Evolutionary conservation across 2,797 vertebrate genomes (phyloP).

Genomic region (Macroramphosus scolopax): DNA sequence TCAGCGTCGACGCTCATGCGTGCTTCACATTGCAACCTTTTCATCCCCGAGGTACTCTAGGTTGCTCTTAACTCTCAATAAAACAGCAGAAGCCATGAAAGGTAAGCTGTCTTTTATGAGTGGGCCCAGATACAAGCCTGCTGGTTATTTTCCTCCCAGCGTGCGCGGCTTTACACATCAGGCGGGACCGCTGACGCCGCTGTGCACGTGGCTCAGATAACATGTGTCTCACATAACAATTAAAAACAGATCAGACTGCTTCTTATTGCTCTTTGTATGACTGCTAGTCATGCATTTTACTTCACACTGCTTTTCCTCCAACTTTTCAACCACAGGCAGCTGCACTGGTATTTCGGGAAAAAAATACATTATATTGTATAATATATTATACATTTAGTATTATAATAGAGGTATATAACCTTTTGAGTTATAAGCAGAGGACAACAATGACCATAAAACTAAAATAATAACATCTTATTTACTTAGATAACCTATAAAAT

Average conservation of each 20-base stretch:
- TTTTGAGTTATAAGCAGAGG: too few species aligned
- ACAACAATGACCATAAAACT: too few species aligned
- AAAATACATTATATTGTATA: too few species aligned
- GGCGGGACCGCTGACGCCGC: constrained; percentile 41
- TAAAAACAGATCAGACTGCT: constrained; percentile 61
- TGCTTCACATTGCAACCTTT: constrained; percentile 57
- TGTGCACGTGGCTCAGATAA: too few species aligned
- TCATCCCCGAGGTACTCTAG: constrained; percentile 29
- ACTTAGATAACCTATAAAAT: too few species aligned
- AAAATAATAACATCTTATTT: too few species aligned
- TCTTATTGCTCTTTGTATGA: constrained; percentile 51
- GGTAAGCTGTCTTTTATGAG: constrained; percentile 73
- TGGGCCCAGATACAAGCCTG: constrained; percentile 62
- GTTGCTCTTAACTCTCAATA: constrained; percentile 53
- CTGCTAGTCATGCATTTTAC: too few species aligned
- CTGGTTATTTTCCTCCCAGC: constrained; percentile 54
- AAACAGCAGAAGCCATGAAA: constrained; percentile 69
- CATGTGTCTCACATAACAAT: constrained; percentile 54
- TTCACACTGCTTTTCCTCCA: background rate
- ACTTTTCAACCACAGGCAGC: too few species aligned
- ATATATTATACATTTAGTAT: too few species aligned
- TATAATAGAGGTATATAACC: too few species aligned
- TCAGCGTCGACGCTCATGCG: constrained; percentile 24
- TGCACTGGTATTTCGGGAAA: too few species aligned
- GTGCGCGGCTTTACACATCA: constrained; percentile 46